Base-by-base conservation (phyloP, 1,140 invertebrate species). In the Hormaphis cornu region DNA sequence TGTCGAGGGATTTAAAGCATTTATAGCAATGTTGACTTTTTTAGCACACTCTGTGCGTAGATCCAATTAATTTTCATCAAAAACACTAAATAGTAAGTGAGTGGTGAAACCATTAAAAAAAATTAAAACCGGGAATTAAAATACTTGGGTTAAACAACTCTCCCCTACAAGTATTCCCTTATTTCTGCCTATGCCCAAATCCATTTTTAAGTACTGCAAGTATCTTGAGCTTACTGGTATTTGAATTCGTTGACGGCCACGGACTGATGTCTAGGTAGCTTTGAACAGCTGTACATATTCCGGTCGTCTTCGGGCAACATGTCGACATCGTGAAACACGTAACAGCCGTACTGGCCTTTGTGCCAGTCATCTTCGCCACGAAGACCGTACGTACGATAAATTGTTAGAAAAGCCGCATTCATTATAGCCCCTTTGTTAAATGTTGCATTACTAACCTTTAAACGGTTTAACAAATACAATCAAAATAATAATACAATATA, bases 291-390 rank as follows among this genome's bases (percentile, higher is more conserved):
- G 75, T 87, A 87, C 30, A 84, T 75, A 74, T 86, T 87, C 20
- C 84, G 76, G 74, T 87, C 85, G 74, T 87, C 82, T 76, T 87
- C 84, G 1, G 85, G 84, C 7, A 88, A 75, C 70, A 87, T 79
- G 74, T 87, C 86, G 1, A 88, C 85, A 72, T 87, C 86, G 73
- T 87, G 86, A 74, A 87, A 87, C 33, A 87, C 79, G 71, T 85
- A 84, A 73, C 85, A 87, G 50, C 84, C 78, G 74, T 79, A 83
- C 61, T 69, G 63, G 53, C 72, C 54, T 72, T 56, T 73, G 33
- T 54, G 73, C 70, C 72, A 76, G 72, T 48, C 74, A 73, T 26
- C 72, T 73, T 30, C 79, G 76, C 53, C 59, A 14, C 28, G 74
- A 7, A 66, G 7, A 9, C 61, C 61, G 18, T 24, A 66, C 7